Base-by-base conservation (phyloP, 2,113 vertebrate species). In the Gnathonemus longibarbis region DNA sequence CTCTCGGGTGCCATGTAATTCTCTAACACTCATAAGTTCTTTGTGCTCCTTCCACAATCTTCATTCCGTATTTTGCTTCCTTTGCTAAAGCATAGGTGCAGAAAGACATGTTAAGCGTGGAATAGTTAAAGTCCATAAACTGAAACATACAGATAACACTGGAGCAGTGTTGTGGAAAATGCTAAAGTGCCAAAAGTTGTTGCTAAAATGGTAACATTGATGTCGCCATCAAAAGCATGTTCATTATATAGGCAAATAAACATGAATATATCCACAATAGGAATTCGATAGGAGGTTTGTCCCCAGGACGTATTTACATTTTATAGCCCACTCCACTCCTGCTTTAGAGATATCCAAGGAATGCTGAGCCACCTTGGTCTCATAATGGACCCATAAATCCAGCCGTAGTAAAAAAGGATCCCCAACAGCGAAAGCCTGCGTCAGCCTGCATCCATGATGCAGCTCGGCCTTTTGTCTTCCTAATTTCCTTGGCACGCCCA, bases 351-450 rank as follows among this genome's bases (percentile, higher is more conserved):
- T 93, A 95, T 95, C 92, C 93, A 92, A 89, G 88, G 93, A 95
- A 88, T 94, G 94, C 95, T 92, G 92, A 94, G 89, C 86, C 88
- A 88, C 94, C 95, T 94, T 92, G 92, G 92, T 93, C 94, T 95
- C 83, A 84, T 96, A 96, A 96, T 92, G 95, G 93, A 92, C 93
- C 94, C 94, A 95, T 96, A 96, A 96, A 96, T 96, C 95, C 93
- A 90, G 66, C 88, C 88, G 0, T 45, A 89, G 92, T 93, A 93
- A 93, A 93, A 93, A 88, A 90, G 62, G 66, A 90, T 62, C 88
- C 90, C 91, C 92, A 91, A 91, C 90, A 89, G 89, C 50, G 89
- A 90, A 90, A 19, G 88, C 56, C 89, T 80, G 27, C 80, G 88
- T 86, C 77, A 85, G 87, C 89, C 88, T 45, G 58, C 31, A 58